Evolutionary conservation across 2,797 vertebrate genomes (phyloP), one percentile per base, ranked within the genome.

Genomic region (Sebastes minor): DNA sequence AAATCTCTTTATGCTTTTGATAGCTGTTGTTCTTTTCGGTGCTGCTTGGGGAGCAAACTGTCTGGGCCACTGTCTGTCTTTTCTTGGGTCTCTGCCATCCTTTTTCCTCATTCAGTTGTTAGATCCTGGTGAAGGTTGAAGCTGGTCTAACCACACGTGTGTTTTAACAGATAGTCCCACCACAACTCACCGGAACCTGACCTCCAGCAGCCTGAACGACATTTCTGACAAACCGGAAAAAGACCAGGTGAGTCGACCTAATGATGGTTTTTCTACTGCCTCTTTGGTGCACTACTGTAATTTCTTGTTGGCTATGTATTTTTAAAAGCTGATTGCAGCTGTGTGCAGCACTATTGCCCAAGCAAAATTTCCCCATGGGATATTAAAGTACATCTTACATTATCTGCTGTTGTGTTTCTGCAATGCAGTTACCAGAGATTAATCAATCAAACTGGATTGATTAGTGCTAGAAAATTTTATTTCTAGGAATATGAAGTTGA

Each of bases 151-250:
- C 79, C 20, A 10, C 12, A 73, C 55, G 20, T 81, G 16, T 80
- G 78, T 90, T 80, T 79, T 92, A 91, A 42, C 94, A 99, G 99
- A 97, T 90, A 99, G 97, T 83, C 98, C 98, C 63, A 94, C 96
- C 88, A 96, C 97, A 75, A 78, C 97, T 28, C 98, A 97, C 84
- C 95, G 96, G 78, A 97, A 98, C 92, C 89, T 99, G 94, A 95
- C 96, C 20, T 98, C 98, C 85, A 97, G 96, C 93, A 99, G 98
- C 88, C 88, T 99, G 87, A 99, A 97, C 0, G 98, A 99, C 94
- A 97, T 99, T 89, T 99, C 98, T 0, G 98, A 99, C 93, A 99
- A 99, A 85, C 98, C 99, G 1, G 98, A 99, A 57, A 99, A 99
- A 86, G 98, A 99, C 8, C 99, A 99, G 97, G 99, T 99, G 91